These are phyloP conservation scores for Myocastor coypus DNA, from an alignment of 2,113 vertebrate species.

Conservation along the genomic window DNA sequence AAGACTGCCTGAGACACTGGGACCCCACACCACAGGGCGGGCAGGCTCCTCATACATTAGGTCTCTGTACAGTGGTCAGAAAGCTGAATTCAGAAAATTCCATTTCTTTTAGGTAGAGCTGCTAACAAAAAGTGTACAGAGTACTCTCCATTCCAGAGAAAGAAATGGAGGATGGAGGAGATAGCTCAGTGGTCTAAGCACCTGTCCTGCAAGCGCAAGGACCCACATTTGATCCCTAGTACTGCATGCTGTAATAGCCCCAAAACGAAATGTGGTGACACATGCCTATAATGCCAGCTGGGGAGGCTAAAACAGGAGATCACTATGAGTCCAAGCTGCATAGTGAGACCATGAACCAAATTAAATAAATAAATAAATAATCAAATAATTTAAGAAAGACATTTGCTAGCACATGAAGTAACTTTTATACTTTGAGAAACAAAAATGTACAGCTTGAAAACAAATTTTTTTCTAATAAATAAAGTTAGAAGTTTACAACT, in stretches of 20 bases:
- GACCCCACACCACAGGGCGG: neutral
- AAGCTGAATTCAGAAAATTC: neutral
- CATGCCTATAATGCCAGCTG: too few relatives aligned
- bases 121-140: neutral
- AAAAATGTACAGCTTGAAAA: neutral
- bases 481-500: neutral
- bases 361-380: too few relatives aligned
- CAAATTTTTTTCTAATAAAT: neutral
- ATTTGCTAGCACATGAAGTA: neutral
- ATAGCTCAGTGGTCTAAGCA: too few relatives aligned
- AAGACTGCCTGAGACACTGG: neutral
- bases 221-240: too few relatives aligned
- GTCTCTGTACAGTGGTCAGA: neutral
- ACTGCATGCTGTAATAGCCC: too few relatives aligned
- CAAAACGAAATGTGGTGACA: too few relatives aligned
- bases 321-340: too few relatives aligned
- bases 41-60: neutral
- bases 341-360: too few relatives aligned
- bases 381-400: neutral
- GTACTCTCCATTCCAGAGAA: neutral
- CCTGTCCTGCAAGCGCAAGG: too few relatives aligned
- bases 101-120: neutral
- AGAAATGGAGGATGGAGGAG: too few relatives aligned
- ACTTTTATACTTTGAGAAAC: neutral
- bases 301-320: too few relatives aligned